Base-by-base conservation (phyloP, 2,797 vertebrate genomes). In the Catharus ustulatus region DNA sequence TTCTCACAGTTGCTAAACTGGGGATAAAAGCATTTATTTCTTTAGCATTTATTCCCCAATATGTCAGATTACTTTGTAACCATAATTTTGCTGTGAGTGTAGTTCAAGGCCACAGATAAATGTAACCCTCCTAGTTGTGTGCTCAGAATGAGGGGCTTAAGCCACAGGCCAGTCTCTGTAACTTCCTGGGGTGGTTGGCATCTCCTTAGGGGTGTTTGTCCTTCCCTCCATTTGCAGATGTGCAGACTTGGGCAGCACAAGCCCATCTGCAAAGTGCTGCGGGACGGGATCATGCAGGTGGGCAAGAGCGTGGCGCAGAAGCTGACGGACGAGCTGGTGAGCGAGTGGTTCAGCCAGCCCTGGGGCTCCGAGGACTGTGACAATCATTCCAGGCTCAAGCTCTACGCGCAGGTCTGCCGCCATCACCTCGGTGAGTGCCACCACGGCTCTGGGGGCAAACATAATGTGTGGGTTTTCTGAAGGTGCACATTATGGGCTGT, bases 161-260 rank as follows among this genome's bases (percentile, higher is more conserved):
- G 38, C 38, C 66, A 32, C 74, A 82, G 34, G 30, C 15, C 74
- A 42, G 36, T 22, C 27, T 84, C 77, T 15, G 3, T 29, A 29
- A 73, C 42, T 43, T 43, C 1, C 2, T 68, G 8, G 17, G 52
- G 52, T 49, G 36, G 62, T 27, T 43, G 52, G 42, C 74, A 34
- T 71, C 40, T 27, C 29, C n/a, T 91, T 10, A 93, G 8, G 11
- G 45, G 30, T 7, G 6, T 93, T 63, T 87, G 40, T 94, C 51
- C 63, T 89, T 96, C 72, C 86, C 91, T 51, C 52, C 2, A 81
- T 42, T 49, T 57, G 48, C 94, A 99, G 99, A 99, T 99, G 73
- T 99, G 99, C 93, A 98, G 99, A 12, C 98, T 99, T n/a, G 99
- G 99, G 80, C 99, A 99, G 97, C 99, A 99, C 96, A 98, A 99